Conservation (phyloP, 2,888 invertebrate genomes). For the Archips xylosteana region DNA sequence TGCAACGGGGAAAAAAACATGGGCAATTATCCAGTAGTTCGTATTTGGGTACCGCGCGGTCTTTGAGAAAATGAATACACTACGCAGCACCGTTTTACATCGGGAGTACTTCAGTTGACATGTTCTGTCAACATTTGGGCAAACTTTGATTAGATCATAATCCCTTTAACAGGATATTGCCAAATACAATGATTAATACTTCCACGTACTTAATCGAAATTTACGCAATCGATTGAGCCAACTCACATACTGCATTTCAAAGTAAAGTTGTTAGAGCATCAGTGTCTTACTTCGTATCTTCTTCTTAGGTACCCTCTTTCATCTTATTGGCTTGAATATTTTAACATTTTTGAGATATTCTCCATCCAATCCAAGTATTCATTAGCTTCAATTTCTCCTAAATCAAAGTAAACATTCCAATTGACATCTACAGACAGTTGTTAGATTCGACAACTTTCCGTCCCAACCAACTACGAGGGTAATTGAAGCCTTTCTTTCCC, state of each 20-base stretch:
- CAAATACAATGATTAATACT: background rate
- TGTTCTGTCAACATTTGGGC: background rate
- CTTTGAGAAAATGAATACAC: background rate
- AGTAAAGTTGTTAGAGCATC: too few species aligned
- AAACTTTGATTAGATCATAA: background rate
- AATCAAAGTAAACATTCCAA: background rate
- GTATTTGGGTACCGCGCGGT: constrained; percentile 38
- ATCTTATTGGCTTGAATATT: background rate
- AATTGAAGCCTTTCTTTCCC: background rate
- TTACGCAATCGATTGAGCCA: background rate
- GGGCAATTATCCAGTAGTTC: constrained; percentile 62
- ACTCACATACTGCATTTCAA: background rate
- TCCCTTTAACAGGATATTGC: background rate
- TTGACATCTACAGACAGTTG: background rate
- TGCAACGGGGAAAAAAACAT: constrained; percentile 52
- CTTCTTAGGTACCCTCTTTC: background rate
- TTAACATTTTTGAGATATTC: background rate
- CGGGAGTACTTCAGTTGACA: background rate
- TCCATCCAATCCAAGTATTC: background rate
- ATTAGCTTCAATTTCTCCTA: background rate
- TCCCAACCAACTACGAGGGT: background rate
- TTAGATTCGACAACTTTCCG: background rate
- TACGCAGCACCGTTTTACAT: background rate
- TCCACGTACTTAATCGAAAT: background rate
- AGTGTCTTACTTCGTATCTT: too few species aligned